Base-by-base conservation (phyloP, 2,888 invertebrate species). In the Eurytoma californica region DNA sequence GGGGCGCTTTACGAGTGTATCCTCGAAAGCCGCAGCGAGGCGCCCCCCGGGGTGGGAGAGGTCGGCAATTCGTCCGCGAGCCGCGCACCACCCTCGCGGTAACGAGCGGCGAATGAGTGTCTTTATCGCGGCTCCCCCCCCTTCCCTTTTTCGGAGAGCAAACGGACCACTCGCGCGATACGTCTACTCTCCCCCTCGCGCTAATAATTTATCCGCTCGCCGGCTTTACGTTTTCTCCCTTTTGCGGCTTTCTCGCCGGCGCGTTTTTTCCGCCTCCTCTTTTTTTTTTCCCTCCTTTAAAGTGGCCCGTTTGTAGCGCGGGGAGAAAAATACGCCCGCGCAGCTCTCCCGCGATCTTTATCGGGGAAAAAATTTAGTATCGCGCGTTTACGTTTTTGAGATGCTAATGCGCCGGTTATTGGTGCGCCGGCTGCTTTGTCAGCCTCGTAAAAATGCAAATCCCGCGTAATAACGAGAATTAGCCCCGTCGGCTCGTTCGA, bases 101-200 rank as follows among this genome's bases (percentile, higher is more conserved):
- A 68, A 68, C 68, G 68, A 68, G 16, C 70, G 70, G 60, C 61
- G 75, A 76, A 68, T 39, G 75, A 61, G 75, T 68, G 60, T 76
- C 68, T 68, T 74, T 74, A 73, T 65, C 73, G 63, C 39, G 39
- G 13, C 12, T 28, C 55, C 24, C 49, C 49, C n/a, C 53, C 16
- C 13, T 67, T 55, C 9, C 16, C n/a, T 58, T 20, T 60, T 58
- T 58, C 67, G 39, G 20, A 63, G 63, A 51, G 13, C 51, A 39
- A 5, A 13, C 13, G 49, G 53, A 16, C 61, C 28, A 28, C 53
- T 55, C 24, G 14, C 4, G 58, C 39, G 28, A 24, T 18, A 14
- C 63, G 16, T 24, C 13, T 47, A 12, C 30, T 49, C 47, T 47
- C 66, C 28, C 67, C 39, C 57, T 20, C 69, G 61, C 63, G 68